phyloP scores from a whole-genome alignment of 2,888 invertebrate genomes.

The Eurytoma adleriae region DNA sequence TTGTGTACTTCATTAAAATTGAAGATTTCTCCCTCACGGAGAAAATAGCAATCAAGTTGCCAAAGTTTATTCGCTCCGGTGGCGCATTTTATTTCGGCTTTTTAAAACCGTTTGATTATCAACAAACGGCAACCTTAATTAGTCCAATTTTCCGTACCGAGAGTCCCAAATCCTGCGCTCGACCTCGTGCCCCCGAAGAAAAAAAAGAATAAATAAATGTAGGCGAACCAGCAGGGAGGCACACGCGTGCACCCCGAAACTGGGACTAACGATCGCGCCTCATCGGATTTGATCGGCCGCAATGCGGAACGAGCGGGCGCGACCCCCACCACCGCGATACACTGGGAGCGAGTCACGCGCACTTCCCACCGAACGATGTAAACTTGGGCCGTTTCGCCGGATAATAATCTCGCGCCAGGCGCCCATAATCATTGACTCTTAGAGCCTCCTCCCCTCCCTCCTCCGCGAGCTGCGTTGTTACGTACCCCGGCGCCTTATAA shows the following conservation, averaged over 20 bases:
- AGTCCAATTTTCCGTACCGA: no score
- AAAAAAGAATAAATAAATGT: not conserved
- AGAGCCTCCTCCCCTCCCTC: not conserved
- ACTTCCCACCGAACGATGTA: not conserved
- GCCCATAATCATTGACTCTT: constrained; percentile 45
- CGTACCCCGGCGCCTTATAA: not conserved
- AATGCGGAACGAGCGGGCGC: constrained; percentile 40
- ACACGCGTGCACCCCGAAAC: constrained; percentile 2
- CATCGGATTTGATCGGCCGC: constrained; percentile 41
- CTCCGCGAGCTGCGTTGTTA: no score
- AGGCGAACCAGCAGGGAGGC: not conserved
- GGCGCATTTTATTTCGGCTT: no score
- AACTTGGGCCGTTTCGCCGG: constrained; percentile 41
- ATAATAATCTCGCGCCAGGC: constrained; percentile 48
- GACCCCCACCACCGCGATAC: not conserved
- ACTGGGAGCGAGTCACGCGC: not conserved
- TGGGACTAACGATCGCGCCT: constrained; percentile 23
- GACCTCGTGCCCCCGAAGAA: not conserved
- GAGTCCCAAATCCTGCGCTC: no score
- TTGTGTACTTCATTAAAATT: constrained; percentile 13
- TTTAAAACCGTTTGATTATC: no score
- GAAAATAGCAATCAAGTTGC: no score
- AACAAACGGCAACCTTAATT: no score
- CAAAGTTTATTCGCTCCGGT: no score
- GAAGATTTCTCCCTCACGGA: not conserved